A percentile compares a stretch with the other conserved stretches of the same genome.
Evolutionary conservation across 1,140 invertebrate species (phyloP).

Genomic region (Temnothorax nylanderi): DNA sequence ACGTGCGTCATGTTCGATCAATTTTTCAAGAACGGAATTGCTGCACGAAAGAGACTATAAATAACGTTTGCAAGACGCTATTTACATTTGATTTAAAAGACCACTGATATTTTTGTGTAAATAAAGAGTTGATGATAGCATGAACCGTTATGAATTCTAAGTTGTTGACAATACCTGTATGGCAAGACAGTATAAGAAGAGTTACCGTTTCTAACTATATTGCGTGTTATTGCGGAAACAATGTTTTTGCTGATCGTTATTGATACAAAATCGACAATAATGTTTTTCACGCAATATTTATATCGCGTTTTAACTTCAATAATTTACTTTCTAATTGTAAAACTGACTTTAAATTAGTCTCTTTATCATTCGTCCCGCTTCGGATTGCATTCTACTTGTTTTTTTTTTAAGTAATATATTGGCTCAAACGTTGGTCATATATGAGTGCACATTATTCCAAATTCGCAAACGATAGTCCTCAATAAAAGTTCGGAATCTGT

Average conservation of each 20-base stretch:
- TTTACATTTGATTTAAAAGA: background rate
- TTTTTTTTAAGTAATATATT: background rate
- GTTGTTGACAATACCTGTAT: background rate
- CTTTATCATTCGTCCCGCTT: background rate
- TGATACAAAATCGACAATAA: background rate
- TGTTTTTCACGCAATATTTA: background rate
- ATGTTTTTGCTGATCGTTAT: background rate
- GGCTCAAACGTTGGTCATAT: background rate
- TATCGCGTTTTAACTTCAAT: background rate
- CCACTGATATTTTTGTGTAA: background rate
- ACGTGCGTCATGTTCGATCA: too few species aligned
- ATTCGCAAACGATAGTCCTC: background rate
- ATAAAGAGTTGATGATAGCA: background rate
- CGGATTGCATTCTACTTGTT: background rate
- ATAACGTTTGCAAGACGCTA: too few species aligned
- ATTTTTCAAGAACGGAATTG: too few species aligned
- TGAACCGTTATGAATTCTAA: background rate
- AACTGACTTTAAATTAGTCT: background rate
- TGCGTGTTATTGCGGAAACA: background rate
- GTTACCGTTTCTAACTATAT: background rate
- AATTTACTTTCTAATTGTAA: conserved; percentile 1
- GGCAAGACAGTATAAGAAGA: background rate
- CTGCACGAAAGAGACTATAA: too few species aligned
- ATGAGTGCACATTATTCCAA: background rate
- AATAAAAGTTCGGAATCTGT: background rate